These are phyloP conservation scores for Hippocampus guttulatus DNA, from an alignment of 2,113 vertebrate species.

Conservation along the genomic window DNA sequence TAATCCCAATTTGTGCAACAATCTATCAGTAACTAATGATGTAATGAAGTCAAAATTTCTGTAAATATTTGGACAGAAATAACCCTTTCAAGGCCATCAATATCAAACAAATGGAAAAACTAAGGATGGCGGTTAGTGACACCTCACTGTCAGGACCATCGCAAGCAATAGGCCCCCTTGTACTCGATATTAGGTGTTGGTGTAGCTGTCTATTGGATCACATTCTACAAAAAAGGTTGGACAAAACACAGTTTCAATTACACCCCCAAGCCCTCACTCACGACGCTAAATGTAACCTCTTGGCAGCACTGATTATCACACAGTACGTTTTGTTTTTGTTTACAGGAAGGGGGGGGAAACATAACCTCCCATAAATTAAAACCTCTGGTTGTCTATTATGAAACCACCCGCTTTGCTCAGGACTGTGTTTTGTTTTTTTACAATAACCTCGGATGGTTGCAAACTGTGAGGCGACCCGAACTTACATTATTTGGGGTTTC, in stretches of 20 bases:
- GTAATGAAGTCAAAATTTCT: background rate
- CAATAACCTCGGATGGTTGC: conserved; percentile 29
- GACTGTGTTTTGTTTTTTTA: conserved; percentile 18
- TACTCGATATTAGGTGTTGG: too few relatives aligned
- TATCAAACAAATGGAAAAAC: background rate
- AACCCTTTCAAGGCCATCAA: background rate
- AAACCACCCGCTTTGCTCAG: conserved; percentile 64
- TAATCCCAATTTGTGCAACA: background rate
- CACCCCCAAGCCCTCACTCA: background rate
- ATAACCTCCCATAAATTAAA: conserved; percentile 39
- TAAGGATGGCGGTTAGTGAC: background rate
- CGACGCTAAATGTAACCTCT: background rate
- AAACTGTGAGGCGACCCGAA: conserved; percentile 15
- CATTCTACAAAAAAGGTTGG: too few relatives aligned
- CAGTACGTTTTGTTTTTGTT: conserved; percentile 31
- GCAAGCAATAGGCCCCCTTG: too few relatives aligned
- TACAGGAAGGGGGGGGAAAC: conserved; percentile 21
- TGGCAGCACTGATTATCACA: background rate
- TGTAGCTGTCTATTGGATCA: too few relatives aligned
- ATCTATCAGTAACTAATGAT: background rate
- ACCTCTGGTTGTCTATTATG: conserved; percentile 20
- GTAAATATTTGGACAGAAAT: background rate
- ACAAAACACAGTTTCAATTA: too few relatives aligned
- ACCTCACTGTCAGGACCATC: too few relatives aligned
- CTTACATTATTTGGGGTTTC: conserved; percentile 21